Evolutionary conservation across 2,888 invertebrate genomes (phyloP).

Genomic region (Aelia acuminata): DNA sequence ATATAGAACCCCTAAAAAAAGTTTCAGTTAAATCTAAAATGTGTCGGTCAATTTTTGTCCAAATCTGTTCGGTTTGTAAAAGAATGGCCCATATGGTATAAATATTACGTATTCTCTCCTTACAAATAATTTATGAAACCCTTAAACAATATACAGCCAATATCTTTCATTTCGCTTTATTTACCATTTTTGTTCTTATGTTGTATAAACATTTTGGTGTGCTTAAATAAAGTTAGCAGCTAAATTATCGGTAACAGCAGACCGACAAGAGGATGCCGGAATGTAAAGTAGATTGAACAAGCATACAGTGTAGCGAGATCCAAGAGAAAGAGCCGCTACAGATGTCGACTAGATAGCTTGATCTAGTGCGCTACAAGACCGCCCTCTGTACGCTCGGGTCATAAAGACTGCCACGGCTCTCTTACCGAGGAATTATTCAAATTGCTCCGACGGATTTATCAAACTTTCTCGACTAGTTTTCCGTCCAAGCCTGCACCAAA

Average conservation of each 20-base stretch:
- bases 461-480: not conserved
- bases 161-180: no score
- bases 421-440: not conserved
- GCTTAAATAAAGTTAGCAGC: not conserved
- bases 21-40: no score
- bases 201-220: not conserved
- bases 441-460: not conserved
- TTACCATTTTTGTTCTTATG: no score
- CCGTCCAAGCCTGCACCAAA: not conserved
- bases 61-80: no score
- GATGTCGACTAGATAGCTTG: not conserved
- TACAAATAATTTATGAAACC: no score
- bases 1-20: no score
- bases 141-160: no score
- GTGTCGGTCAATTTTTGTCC: no score
- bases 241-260: not conserved
- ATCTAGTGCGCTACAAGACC: not conserved
- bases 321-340: not conserved
- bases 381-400: not conserved
- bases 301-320: not conserved
- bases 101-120: no score
- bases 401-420: not conserved
- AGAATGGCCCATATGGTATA: no score
- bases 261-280: not conserved
- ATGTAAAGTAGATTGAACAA: no score